Conservation (phyloP, 1,140 invertebrate genomes). For the Eriocheir sinensis region DNA sequence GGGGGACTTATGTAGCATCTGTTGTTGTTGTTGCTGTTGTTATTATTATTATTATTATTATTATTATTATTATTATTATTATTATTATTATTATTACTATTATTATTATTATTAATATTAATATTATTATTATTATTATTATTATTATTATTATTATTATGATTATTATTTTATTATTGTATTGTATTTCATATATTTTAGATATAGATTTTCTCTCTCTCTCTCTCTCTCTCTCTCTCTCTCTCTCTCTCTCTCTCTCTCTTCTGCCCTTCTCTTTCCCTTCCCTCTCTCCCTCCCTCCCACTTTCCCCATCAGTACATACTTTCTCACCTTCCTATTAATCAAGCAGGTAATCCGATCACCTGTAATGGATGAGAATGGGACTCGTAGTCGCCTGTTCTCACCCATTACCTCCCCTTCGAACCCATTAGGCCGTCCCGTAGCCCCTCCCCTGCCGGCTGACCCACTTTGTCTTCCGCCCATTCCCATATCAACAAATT, state of each 20-base stretch:
- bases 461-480: constrained; percentile 10
- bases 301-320: neutral
- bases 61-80: neutral
- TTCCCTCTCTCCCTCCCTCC: constrained; percentile 24
- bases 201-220: neutral
- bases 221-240: constrained; percentile 34
- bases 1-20: neutral
- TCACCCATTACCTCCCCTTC: constrained; percentile 10
- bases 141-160: too few species aligned
- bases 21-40: neutral
- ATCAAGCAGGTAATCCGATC: neutral
- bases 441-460: neutral
- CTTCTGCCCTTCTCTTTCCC: neutral
- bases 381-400: neutral
- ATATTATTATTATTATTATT: too few species aligned
- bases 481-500: neutral
- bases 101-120: too few species aligned
- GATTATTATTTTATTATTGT: neutral
- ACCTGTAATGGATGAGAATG: constrained; percentile 14
- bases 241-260: constrained; percentile 40
- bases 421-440: neutral
- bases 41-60: constrained; percentile 28
- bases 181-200: neutral
- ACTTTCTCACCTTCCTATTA: constrained; percentile 9
- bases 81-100: too few species aligned